Percentiles rank a stretch among this genome's conserved stretches.
phyloP scores from a whole-genome alignment of 2,888 invertebrate genomes.

The Crocallis elinguaria region DNA sequence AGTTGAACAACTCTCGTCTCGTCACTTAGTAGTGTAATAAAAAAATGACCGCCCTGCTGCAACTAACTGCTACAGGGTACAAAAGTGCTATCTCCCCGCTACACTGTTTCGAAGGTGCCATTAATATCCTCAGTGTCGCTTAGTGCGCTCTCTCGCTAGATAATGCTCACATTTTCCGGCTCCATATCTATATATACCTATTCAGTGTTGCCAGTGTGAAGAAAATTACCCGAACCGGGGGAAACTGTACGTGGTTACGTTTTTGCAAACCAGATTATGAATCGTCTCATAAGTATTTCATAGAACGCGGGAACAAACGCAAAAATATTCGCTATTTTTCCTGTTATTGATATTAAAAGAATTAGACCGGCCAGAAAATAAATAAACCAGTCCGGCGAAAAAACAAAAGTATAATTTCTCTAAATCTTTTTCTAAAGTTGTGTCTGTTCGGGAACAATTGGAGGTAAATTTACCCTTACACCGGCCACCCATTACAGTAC shows the following conservation, averaged over 20 bases:
- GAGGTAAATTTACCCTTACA: neutral
- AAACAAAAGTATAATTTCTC: too few species aligned
- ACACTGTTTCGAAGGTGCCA: constrained; percentile 24
- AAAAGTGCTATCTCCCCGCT: constrained; percentile 19
- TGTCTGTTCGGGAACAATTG: too few species aligned
- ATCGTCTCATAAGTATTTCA: too few species aligned
- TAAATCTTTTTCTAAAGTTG: too few species aligned
- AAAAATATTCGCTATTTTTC: too few species aligned
- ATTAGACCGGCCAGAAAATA: too few species aligned
- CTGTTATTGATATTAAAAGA: too few species aligned
- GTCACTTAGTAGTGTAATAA: too few species aligned
- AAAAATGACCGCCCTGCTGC: constrained; percentile 1
- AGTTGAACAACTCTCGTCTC: too few species aligned
- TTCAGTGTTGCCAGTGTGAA: constrained; percentile 21
- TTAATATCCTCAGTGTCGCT: constrained; percentile 33
- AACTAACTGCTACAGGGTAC: constrained; percentile 7
- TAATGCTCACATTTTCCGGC: constrained; percentile 43
- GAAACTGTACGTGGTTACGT: neutral
- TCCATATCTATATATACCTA: constrained; percentile 10
- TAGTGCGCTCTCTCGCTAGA: constrained; percentile 35
- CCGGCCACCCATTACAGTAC: constrained; percentile 1
- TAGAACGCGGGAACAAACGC: too few species aligned
- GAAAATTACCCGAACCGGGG: constrained; percentile 1
- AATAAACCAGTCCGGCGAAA: too few species aligned
- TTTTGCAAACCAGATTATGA: too few species aligned